Base-by-base conservation (phyloP, 2,797 vertebrate genomes). In the Nasua narica region DNA sequence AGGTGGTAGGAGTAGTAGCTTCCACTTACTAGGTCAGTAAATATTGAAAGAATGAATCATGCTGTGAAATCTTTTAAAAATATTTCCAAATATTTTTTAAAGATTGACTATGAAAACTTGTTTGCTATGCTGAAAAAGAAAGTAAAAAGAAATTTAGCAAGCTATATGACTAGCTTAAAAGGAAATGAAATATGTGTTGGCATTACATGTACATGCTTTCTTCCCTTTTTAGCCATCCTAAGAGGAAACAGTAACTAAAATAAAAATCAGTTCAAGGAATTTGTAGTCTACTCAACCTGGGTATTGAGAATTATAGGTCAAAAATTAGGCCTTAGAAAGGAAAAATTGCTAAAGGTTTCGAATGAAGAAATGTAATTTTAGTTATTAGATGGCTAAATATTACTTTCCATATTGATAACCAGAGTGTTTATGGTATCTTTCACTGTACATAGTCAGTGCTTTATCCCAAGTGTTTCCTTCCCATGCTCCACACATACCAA, bases 241-340 rank as follows among this genome's bases (percentile, higher is more conserved):
- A 93, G 23, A 78, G 18, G 43, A 96, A 87, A 23, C 43, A 92
- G 19, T 85, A 96, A 94, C 72, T 81, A 79, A 94, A 90, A 79
- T 88, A 87, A 74, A 94, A 74, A 84, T 69, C 10, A 25, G 19
- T 85, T 87, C 62, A 65, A 90, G 58, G 62, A 6, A 76, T 90
- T 25, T 84, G 2, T 87, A 87, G 69, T 72, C 18, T 46, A 78
- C 8, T 13, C 15, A 84, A 4, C 29, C 72, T 88, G 56, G 23
- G 32, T 29, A 81, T 32, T 88, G 32, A 91, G 48, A 94, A 78
- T 72, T 94, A 4, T 83, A 69, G 7, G 27, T 94, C 29, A 89
- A 67, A 56, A 77, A 82, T 46, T 74, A 35, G 35, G 16, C 67
- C 40, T 95, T 94, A 54, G 16, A 88, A 92, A 90, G 32, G 43